A percentile compares a stretch with the other conserved stretches of the same genome.
Evolutionary conservation across 35 echinoderm and acorn worm genomes (phyloP).

Genomic region (Diadema setosum): DNA sequence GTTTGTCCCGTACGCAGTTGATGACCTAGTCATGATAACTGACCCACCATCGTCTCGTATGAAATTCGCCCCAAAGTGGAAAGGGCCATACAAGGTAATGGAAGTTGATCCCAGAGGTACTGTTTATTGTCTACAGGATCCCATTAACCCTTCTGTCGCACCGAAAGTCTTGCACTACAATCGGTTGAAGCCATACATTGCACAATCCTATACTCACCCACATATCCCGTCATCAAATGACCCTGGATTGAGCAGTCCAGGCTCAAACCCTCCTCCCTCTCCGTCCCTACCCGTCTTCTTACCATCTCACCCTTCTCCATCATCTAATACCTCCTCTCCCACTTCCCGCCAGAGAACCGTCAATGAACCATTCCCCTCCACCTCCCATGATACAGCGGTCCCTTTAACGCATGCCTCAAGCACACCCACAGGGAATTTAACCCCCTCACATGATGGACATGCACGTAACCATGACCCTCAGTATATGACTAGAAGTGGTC

Average conservation of each 20-base stretch:
- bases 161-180: conserved; percentile 16
- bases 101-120: not conserved
- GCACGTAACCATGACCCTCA: not conserved
- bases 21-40: conserved; percentile 1
- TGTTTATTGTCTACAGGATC: not conserved
- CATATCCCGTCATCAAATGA: too few relatives aligned
- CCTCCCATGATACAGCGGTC: not conserved
- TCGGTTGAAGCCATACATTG: not conserved
- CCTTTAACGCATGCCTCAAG: not conserved
- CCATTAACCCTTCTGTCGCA: not conserved
- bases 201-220: not conserved
- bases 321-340: not conserved
- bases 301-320: not conserved
- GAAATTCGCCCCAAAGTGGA: conserved; percentile 19
- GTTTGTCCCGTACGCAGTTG: not conserved
- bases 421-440: not conserved
- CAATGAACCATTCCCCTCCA: not conserved
- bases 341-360: not conserved
- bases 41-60: not conserved
- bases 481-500: not conserved
- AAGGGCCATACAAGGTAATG: conserved; percentile 11
- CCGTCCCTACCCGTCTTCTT: not conserved
- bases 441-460: not conserved
- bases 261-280: not conserved
- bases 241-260: too few relatives aligned